A percentile compares a stretch with the other conserved stretches of the same genome.
phyloP scores from a whole-genome alignment of 2,888 invertebrate genomes.

The Dioctria linearis region DNA sequence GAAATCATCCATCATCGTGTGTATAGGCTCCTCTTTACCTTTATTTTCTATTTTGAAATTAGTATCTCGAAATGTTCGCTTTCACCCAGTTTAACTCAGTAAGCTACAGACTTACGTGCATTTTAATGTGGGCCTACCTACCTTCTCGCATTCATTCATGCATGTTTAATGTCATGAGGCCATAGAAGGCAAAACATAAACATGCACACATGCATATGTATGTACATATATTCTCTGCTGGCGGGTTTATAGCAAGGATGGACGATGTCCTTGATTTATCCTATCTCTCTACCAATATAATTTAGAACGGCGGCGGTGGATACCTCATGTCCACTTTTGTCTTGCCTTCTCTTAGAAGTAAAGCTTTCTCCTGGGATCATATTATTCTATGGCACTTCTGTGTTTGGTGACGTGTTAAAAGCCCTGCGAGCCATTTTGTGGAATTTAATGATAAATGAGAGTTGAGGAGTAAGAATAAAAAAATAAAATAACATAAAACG shows the following conservation, averaged over 20 bases:
- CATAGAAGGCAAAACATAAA: neutral
- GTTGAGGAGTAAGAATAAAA: neutral
- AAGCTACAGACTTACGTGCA: too few species aligned
- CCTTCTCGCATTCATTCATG: too few species aligned
- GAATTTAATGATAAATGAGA: neutral
- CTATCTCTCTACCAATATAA: neutral
- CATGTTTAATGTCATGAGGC: too few species aligned
- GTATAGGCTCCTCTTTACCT: too few species aligned
- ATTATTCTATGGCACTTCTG: neutral
- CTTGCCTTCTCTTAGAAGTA: neutral
- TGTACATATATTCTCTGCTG: neutral
- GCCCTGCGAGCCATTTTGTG: neutral
- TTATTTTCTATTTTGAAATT: too few species aligned
- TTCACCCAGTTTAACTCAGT: neutral
- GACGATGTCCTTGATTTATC: neutral
- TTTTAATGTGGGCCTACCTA: too few species aligned
- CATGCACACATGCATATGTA: neutral
- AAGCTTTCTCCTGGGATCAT: too few species aligned
- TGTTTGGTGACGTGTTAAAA: neutral
- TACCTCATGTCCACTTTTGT: neutral
- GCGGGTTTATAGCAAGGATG: neutral
- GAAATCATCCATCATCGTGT: too few species aligned
- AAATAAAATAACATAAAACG: too few species aligned
- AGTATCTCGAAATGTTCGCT: neutral
- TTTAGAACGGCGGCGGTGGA: neutral